Evolutionary conservation across 2,888 invertebrate species (phyloP).

Genomic region (Meiosimyza decipiens): DNA sequence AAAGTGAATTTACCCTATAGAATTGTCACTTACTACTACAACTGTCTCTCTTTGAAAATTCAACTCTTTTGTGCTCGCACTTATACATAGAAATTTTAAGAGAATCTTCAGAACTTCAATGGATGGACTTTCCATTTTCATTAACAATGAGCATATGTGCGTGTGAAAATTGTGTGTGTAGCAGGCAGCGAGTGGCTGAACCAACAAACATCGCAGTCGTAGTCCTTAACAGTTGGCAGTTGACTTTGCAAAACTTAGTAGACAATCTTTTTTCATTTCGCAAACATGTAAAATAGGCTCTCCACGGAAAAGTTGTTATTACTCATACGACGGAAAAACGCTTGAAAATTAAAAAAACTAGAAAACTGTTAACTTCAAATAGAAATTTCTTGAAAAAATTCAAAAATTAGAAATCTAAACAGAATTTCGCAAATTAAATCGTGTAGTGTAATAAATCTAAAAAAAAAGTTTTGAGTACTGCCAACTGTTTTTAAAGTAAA

Average conservation of each 20-base stretch:
- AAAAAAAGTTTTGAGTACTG: too few species aligned
- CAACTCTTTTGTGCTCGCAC: too few species aligned
- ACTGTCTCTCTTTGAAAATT: too few species aligned
- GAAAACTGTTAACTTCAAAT: conserved; percentile 1
- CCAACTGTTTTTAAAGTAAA: too few species aligned
- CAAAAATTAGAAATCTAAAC: too few species aligned
- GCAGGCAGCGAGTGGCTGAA: neutral
- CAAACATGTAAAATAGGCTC: conserved; percentile 48
- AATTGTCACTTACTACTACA: too few species aligned
- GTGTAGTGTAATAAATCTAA: too few species aligned
- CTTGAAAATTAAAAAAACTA: neutral
- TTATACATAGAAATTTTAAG: too few species aligned
- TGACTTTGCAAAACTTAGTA: conserved; percentile 55
- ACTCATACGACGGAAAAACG: conserved; percentile 12
- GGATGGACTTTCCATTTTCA: neutral
- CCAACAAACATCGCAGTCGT: neutral
- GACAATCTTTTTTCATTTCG: conserved; percentile 62
- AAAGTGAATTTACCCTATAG: too few species aligned
- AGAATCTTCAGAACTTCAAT: neutral
- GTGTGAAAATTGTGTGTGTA: conserved; percentile 24
- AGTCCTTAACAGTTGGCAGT: conserved; percentile 40
- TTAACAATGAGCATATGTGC: conserved; percentile 8
- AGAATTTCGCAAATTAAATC: too few species aligned
- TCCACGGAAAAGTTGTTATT: conserved; percentile 12
- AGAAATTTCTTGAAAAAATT: too few species aligned